These are phyloP conservation scores for Ditula angustiorana DNA, from an alignment of 2,888 invertebrate species.

Conservation along the genomic window DNA sequence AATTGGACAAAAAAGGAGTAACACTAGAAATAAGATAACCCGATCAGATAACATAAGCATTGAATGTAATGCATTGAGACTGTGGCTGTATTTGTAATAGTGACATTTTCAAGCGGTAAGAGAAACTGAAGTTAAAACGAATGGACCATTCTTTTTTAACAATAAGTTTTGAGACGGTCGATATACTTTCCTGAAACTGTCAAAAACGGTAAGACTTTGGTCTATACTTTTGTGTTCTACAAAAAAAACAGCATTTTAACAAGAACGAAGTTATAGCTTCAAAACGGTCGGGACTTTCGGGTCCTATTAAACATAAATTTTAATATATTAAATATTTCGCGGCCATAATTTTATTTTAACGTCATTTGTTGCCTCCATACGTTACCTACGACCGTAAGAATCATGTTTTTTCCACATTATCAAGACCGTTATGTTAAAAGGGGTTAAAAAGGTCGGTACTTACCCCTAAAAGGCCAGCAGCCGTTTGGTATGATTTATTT, in stretches of 20 bases:
- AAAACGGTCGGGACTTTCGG: neutral
- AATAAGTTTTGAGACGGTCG: too few species aligned
- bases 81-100: too few species aligned
- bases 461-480: conserved; percentile 26
- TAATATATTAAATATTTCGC: neutral
- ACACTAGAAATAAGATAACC: too few species aligned
- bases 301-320: neutral
- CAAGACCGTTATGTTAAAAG: conserved; percentile 26
- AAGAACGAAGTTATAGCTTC: neutral
- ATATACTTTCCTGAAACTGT: too few species aligned
- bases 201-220: too few species aligned
- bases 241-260: too few species aligned
- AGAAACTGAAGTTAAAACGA: too few species aligned
- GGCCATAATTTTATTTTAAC: neutral
- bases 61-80: too few species aligned
- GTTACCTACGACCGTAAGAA: neutral
- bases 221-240: neutral
- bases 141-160: too few species aligned
- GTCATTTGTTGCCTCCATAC: neutral
- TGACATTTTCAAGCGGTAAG: too few species aligned
- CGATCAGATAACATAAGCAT: too few species aligned
- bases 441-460: conserved; percentile 33
- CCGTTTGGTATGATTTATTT: conserved; percentile 34
- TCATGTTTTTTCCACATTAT: conserved; percentile 21
- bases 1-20: too few species aligned